Conservation (phyloP, 2,888 invertebrate genomes). For the Syrista parreyssii region DNA sequence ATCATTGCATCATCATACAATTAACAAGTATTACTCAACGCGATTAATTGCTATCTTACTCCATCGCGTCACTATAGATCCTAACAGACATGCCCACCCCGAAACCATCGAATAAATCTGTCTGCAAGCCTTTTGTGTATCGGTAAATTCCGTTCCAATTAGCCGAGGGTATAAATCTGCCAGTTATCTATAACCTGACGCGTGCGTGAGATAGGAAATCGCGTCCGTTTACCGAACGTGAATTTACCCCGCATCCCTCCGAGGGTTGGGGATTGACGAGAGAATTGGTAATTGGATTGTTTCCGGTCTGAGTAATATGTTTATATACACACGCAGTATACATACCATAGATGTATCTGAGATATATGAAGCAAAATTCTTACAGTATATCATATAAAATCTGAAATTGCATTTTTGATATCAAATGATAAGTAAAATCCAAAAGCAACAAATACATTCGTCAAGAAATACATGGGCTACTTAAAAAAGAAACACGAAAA, state of each 20-base stretch:
- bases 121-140: not conserved
- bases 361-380: not conserved
- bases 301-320: constrained; percentile 16
- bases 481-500: not conserved
- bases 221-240: constrained; percentile 3
- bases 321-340: not conserved
- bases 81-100: not conserved
- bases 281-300: constrained; percentile 20
- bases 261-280: not conserved
- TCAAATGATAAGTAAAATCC: not conserved
- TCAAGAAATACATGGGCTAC: not conserved
- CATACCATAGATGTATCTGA: not conserved
- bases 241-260: not conserved
- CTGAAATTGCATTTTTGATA: not conserved
- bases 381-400: not conserved
- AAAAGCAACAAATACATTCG: not conserved
- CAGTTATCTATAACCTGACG: constrained; percentile 8
- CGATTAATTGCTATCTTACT: not conserved
- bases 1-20: not conserved
- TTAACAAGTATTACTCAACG: not conserved
- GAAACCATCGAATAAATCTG: not conserved
- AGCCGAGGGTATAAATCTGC: constrained; percentile 15
- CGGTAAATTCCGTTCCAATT: constrained; percentile 21
- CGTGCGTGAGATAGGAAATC: constrained; percentile 4
- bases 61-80: not conserved